Conservation (phyloP, 2,888 invertebrate species). For the Acheta domesticus region DNA sequence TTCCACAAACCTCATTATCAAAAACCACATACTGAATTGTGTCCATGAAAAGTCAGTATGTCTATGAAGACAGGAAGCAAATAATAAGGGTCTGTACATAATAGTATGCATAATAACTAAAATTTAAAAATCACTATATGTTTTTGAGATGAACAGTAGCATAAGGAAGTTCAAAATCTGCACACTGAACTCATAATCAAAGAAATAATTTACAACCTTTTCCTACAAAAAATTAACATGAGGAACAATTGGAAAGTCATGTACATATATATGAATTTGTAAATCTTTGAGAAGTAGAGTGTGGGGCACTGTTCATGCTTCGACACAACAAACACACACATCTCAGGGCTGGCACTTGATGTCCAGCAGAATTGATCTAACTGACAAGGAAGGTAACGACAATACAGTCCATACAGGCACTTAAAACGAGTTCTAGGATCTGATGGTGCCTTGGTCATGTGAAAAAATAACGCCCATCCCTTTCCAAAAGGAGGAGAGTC, state of each 20-base stretch:
- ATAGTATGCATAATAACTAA: conserved; percentile 20
- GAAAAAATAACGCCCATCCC: conserved; percentile 21
- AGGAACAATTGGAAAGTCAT: conserved; percentile 18
- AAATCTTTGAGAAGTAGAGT: conserved; percentile 21
- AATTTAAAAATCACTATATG: conserved; percentile 7
- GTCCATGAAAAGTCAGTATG: conserved; percentile 19
- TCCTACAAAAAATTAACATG: conserved; percentile 18
- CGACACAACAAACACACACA: conserved; percentile 19
- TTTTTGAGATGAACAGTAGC: conserved; percentile 19
- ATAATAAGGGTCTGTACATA: background rate
- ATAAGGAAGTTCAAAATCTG: background rate
- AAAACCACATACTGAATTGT: conserved; percentile 18
- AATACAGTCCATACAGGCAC: conserved; percentile 29
- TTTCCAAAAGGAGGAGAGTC: conserved; percentile 2
- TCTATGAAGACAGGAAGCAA: background rate
- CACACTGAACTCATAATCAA: conserved; percentile 18
- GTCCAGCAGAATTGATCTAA: conserved; percentile 7
- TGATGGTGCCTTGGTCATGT: conserved; percentile 22
- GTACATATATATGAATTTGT: conserved; percentile 19
- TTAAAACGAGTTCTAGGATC: conserved; percentile 25
- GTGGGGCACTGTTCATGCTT: background rate
- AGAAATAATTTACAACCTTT: conserved; percentile 20
- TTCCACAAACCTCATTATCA: conserved; percentile 18
- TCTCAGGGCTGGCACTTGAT: conserved; percentile 2
- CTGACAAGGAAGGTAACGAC: conserved; percentile 20